These are phyloP conservation scores for Phocides pigmalion DNA, from an alignment of 1,140 invertebrate species.

Conservation along the genomic window DNA sequence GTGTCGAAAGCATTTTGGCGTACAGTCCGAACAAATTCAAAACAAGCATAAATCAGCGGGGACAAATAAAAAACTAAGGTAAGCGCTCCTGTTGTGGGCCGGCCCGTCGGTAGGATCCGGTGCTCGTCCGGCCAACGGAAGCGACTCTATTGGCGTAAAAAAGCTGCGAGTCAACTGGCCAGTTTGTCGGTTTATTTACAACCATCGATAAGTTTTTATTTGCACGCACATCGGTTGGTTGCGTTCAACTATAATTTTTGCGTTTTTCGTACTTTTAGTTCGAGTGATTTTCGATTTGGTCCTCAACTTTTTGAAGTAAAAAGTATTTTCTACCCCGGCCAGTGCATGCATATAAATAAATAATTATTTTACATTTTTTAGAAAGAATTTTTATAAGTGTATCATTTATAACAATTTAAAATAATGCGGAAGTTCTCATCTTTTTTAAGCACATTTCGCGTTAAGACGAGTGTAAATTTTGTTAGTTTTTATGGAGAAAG, in stretches of 20 bases:
- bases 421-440: no score
- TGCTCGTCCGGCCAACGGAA: conserved; percentile 69
- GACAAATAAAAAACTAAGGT: conserved; percentile 82
- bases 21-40: conserved; percentile 72
- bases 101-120: conserved; percentile 48
- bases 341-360: no score
- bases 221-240: conserved; percentile 30
- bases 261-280: not conserved
- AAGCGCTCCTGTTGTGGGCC: conserved; percentile 76
- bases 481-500: no score
- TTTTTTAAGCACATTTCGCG: no score
- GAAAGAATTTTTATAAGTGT: no score
- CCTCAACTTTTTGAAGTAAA: conserved; percentile 1
- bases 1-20: conserved; percentile 74
- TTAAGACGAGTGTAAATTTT: no score
- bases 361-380: no score
- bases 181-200: conserved; percentile 63
- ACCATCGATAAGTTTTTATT: conserved; percentile 53
- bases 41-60: conserved; percentile 78
- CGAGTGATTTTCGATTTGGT: conserved; percentile 6
- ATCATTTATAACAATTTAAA: no score
- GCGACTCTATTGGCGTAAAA: conserved; percentile 73
- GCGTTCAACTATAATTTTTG: not conserved
- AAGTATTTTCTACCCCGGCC: no score
- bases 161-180: conserved; percentile 72